Evolutionary conservation across 2,113 vertebrate genomes (phyloP), one percentile per base, ranked within the genome.

Genomic region (Phyllostomus hastatus): DNA sequence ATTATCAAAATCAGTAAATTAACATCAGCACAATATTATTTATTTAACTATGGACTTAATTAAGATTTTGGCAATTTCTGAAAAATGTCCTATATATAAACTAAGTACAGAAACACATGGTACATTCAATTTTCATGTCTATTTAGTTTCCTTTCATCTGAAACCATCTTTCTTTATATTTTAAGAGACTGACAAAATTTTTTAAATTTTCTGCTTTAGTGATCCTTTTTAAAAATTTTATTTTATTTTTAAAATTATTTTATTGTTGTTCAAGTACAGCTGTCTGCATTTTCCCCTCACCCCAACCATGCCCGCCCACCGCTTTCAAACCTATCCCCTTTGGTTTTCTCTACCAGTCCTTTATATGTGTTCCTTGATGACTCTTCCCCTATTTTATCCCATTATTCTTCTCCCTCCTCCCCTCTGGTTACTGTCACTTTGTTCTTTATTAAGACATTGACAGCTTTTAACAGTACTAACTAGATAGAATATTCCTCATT

Each of bases 151-250:
- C 14, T 82, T 90, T 93, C 54, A 88, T 7, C 7, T 35, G 19
- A 80, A 88, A 79, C 41, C 89, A n/a, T 75, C 46, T 89, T 83
- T 57, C 59, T 91, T 94, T 91, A 67, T 50, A 43, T 76, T 81
- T 86, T 6, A 80, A 57, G 80, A 69, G 54, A 57, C 4, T 57
- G 54, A 22, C 54, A 57, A 19, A 57, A 22, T 57, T 57, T 57
- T 7, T 8, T 22, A 57, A 22, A 7, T 20, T 54, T 54, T 57
- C 54, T 57, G 54, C 52, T 54, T 57, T 57, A 57, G 54, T 57
- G 17, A 57, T 54, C 17, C 17, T 57, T 22, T 22, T 57, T 20
- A 20, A 57, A 22, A 57, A 2, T 5, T 20, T 57, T 57, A 22
- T 57, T 57, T 57, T 57, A 22, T 54, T 57, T 54, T 57, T 57